phyloP scores from a whole-genome alignment of 2,113 vertebrate species.

The Alouatta palliata region DNA sequence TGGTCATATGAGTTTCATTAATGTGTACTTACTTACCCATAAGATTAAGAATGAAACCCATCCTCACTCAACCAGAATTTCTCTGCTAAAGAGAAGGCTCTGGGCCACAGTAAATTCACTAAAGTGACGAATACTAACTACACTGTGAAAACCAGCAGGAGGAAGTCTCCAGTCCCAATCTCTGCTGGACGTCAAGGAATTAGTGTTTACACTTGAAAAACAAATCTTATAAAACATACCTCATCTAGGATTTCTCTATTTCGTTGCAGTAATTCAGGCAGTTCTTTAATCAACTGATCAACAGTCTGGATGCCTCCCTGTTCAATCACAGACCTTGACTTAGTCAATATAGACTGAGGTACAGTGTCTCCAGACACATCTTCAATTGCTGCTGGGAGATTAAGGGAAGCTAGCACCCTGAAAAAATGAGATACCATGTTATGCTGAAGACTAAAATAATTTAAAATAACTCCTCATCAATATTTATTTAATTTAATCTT shows the following conservation, averaged over 20 bases:
- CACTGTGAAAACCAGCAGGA: not conserved
- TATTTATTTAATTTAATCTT: not conserved
- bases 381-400: conserved; percentile 97
- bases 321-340: conserved; percentile 91
- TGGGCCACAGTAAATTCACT: not conserved
- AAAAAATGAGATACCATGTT: conserved; percentile 31
- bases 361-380: conserved; percentile 96
- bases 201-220: conserved; percentile 17
- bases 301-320: conserved; percentile 96
- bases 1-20: not conserved
- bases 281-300: conserved; percentile 95
- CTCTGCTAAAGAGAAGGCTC: not conserved
- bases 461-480: conserved; percentile 14
- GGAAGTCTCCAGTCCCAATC: not conserved
- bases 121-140: not conserved
- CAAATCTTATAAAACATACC: conserved; percentile 81
- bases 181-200: not conserved
- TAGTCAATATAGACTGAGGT: conserved; percentile 96
- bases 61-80: not conserved
- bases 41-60: not conserved
- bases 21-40: not conserved
- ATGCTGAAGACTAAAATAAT: not conserved
- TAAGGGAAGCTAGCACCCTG: conserved; percentile 96
- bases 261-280: conserved; percentile 95
- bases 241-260: conserved; percentile 98